Evolutionary conservation across 2,888 invertebrate genomes (phyloP).

Genomic region (Pseudococcus jackbeardsleyi): DNA sequence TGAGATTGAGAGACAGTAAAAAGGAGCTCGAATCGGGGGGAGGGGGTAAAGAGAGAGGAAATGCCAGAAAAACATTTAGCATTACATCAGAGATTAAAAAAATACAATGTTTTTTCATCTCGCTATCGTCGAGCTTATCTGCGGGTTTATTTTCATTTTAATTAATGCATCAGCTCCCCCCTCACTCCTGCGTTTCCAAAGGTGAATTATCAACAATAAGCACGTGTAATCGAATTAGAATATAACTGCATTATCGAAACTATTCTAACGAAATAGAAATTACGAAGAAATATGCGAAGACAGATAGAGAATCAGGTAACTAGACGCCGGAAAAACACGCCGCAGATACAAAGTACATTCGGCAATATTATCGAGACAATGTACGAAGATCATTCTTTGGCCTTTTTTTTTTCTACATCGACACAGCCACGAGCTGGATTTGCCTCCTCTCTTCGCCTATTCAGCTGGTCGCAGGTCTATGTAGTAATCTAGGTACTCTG

Average conservation of each 20-base stretch:
- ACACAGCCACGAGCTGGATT: not conserved
- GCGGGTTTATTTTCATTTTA: slow-evolving; percentile 10
- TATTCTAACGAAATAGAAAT: not conserved
- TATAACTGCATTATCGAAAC: no score
- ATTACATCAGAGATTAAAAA: slow-evolving; percentile 21
- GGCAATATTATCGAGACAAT: no score
- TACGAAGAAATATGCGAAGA: no score
- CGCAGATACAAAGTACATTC: not conserved
- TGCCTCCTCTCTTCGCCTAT: not conserved
- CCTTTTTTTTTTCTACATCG: not conserved
- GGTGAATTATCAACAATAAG: slow-evolving; percentile 7
- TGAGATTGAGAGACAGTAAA: no score
- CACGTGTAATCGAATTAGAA: slow-evolving; percentile 26
- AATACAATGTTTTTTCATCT: slow-evolving; percentile 38
- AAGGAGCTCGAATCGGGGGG: no score
- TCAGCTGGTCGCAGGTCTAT: not conserved
- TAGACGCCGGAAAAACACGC: not conserved
- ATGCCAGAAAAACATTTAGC: not conserved
- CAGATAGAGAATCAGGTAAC: no score
- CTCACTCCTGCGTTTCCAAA: not conserved
- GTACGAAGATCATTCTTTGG: no score
- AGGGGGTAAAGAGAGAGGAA: not conserved
- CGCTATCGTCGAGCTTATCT: not conserved
- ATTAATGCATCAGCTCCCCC: not conserved
- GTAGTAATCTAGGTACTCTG: not conserved